Base-by-base conservation (phyloP, 1,140 invertebrate species). In the Mesaphorura yosii region DNA sequence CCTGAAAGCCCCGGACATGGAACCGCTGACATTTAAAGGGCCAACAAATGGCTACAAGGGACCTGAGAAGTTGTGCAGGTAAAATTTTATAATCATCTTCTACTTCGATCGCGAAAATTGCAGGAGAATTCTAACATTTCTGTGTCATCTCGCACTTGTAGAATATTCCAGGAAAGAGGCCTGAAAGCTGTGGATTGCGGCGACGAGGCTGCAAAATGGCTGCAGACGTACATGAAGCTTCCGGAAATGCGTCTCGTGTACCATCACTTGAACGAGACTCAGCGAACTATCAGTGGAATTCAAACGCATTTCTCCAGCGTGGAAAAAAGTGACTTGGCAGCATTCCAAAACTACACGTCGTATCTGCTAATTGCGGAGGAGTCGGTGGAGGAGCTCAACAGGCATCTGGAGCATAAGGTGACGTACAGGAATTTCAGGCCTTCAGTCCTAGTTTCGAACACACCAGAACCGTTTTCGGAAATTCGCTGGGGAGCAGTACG, bases 381-480 rank as follows among this genome's bases (percentile, higher is more conserved):
- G 3, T 70, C 68, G 15, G 48, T 72, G 38, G 55, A 46, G 6
- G 65, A 64, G 6, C 55, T 72, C 10, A 71, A 72, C 45, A 50
- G 51, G 29, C 59, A 58, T 31, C 55, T 71, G 4, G 48, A 60
- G 0, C 61, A 60, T 12, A 37, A 57, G 6, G 65, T 70, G 1
- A 56, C 54, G 0, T 51, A 57, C 28, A 54, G 41, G 34, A 67
- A 66, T 38, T 67, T 67, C 46, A 44, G 66, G 34, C 66, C 65
- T 25, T 60, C 57, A 17, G 59, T 67, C 44, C 27, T 67, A 23
- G 49, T 67, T 22, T 27, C 55, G 19, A 49, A 52, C 4, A 47
- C 50, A 3, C 19, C 26, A 2, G 59, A 60, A 45, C 51, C 64
- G 5, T 64, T 58, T 57, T 58, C 50, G 7, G 64, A 68, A 53